Conservation (phyloP, 2,888 invertebrate genomes). For the Sceliomorpha sp. region DNA sequence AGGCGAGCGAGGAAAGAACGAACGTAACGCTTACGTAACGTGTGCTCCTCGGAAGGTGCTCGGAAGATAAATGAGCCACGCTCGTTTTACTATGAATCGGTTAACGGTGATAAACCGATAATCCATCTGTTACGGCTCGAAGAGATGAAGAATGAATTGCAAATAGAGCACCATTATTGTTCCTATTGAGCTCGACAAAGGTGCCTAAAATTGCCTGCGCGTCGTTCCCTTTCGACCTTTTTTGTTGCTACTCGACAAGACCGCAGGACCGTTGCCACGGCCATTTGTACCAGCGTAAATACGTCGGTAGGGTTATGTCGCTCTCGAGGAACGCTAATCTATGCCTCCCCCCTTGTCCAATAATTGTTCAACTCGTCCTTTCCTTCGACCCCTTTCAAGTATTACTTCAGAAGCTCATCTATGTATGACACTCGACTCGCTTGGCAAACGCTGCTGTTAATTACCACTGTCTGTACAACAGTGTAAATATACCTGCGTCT, state of each 20-base stretch:
- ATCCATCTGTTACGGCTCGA: conserved; percentile 23
- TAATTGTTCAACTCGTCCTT: neutral
- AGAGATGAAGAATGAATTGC: conserved; percentile 7
- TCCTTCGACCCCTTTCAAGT: too few relatives aligned
- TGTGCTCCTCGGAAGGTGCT: conserved; percentile 2
- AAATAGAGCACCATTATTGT: conserved; percentile 14
- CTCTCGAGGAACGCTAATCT: conserved; percentile 16
- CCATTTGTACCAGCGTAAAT: conserved; percentile 23
- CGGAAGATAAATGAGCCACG: conserved; percentile 7
- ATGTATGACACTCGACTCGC: too few relatives aligned
- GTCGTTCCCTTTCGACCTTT: conserved; percentile 40
- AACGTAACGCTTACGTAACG: conserved; percentile 37
- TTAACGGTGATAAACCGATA: conserved; percentile 13
- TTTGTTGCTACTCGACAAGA: conserved; percentile 14
- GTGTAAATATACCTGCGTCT: too few relatives aligned
- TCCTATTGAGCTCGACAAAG: conserved; percentile 31
- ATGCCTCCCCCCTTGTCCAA: conserved; percentile 8
- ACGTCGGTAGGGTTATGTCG: conserved; percentile 2
- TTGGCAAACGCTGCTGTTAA: too few relatives aligned
- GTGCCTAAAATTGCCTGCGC: conserved; percentile 49
- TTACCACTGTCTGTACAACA: too few relatives aligned
- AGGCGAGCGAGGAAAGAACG: neutral
- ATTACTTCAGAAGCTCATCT: too few relatives aligned
- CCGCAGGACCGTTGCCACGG: conserved; percentile 33
- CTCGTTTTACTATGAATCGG: conserved; percentile 20